Evolutionary conservation across 2,113 vertebrate genomes (phyloP).

Genomic region (Brienomyrus brachyistius): DNA sequence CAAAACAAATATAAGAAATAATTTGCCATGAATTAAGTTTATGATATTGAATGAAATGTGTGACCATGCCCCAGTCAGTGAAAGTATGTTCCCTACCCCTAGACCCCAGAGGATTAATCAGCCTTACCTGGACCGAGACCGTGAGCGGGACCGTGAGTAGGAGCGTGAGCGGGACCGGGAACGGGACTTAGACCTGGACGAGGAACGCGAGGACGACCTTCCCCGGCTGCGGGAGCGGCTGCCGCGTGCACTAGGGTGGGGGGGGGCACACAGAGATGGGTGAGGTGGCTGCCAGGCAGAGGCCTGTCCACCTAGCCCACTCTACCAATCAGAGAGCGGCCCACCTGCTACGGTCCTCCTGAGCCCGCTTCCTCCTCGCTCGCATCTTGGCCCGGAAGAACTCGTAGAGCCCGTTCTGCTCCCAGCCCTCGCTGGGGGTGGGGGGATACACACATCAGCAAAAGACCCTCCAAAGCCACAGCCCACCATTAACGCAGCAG

Average conservation of each 20-base stretch:
- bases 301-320: not conserved
- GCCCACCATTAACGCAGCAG: not conserved
- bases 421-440: conserved; percentile 86
- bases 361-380: conserved; percentile 84
- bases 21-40: too few relatives aligned
- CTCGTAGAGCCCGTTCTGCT: conserved; percentile 94
- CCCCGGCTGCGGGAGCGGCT: conserved; percentile 78
- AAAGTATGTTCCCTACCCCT: too few relatives aligned
- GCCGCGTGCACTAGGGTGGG: conserved; percentile 59
- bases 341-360: conserved; percentile 88
- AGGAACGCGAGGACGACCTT: conserved; percentile 79
- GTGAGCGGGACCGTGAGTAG: conserved; percentile 76
- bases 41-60: too few relatives aligned
- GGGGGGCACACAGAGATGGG: not conserved
- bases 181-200: conserved; percentile 73
- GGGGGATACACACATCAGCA: conserved; percentile 15
- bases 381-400: conserved; percentile 98
- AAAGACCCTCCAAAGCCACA: not conserved
- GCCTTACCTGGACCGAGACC: conserved; percentile 64
- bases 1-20: too few relatives aligned
- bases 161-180: conserved; percentile 76
- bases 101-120: too few relatives aligned
- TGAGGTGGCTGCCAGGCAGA: not conserved
- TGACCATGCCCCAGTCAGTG: too few relatives aligned
- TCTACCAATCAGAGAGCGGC: not conserved